A percentile compares a stretch with the other conserved stretches of the same genome.
Evolutionary conservation across 92 coral and sea anemone genomes (phyloP).

Genomic region (Paragorgia papillata): DNA sequence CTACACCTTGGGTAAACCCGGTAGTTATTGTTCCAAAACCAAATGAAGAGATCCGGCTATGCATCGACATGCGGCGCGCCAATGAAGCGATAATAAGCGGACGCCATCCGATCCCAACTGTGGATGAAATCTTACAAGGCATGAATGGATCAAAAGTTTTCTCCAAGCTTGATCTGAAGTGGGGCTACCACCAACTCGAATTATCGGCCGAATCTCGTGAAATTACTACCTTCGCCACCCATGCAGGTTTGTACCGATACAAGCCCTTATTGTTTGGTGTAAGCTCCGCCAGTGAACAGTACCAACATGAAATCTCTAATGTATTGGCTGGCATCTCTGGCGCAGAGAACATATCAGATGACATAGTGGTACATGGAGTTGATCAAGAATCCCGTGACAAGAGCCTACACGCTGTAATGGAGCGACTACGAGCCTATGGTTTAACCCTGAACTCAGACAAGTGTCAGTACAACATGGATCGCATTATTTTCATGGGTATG

Average conservation of each 20-base stretch:
- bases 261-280: constrained; percentile 57
- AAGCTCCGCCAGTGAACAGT: constrained; percentile 52
- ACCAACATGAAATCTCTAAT: constrained; percentile 45
- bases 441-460: constrained; percentile 48
- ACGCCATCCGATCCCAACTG: constrained; percentile 61
- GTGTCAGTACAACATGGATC: constrained; percentile 40
- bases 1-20: constrained; percentile 62
- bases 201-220: constrained; percentile 49
- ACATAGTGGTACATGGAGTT: constrained; percentile 48
- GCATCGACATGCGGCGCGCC: constrained; percentile 49
- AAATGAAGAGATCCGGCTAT: constrained; percentile 47
- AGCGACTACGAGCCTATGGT: constrained; percentile 47
- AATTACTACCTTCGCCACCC: constrained; percentile 50
- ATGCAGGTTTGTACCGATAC: constrained; percentile 39
- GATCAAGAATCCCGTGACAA: constrained; percentile 46
- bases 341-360: constrained; percentile 50
- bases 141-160: constrained; percentile 51
- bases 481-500: constrained; percentile 47
- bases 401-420: constrained; percentile 38
- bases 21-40: constrained; percentile 52
- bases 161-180: constrained; percentile 53
- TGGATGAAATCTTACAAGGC: constrained; percentile 50
- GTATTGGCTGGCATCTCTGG: constrained; percentile 47
- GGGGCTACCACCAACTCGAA: constrained; percentile 66
- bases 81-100: no score